phyloP scores from a whole-genome alignment of 1,140 invertebrate genomes.

The Lordiphosa mommai region DNA sequence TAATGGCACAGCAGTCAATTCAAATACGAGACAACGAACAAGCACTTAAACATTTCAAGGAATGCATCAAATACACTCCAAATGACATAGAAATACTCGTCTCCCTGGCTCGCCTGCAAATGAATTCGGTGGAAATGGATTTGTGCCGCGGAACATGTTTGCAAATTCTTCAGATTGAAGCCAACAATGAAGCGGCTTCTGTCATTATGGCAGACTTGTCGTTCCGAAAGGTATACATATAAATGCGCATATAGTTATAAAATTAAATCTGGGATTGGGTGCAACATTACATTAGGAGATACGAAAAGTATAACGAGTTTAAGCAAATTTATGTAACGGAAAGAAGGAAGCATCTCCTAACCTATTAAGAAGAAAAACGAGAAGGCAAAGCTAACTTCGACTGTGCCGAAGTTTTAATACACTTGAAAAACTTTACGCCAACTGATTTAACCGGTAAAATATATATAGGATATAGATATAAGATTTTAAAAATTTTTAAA shows the following conservation, averaged over 20 bases:
- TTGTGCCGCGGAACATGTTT: slow-evolving; percentile 93
- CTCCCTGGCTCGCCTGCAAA: slow-evolving; percentile 91
- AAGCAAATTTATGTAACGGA: no score
- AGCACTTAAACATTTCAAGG: slow-evolving; percentile 90
- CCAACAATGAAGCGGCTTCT: slow-evolving; percentile 92
- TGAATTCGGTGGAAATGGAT: slow-evolving; percentile 90
- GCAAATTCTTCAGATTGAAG: slow-evolving; percentile 89
- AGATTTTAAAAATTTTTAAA: no score
- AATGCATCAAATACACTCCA: slow-evolving; percentile 90
- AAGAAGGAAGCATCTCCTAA: no score
- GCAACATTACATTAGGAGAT: no score
- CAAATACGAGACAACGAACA: slow-evolving; percentile 81
- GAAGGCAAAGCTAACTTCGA: no score
- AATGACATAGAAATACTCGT: slow-evolving; percentile 88
- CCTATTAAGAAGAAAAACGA: no score
- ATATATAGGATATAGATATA: no score
- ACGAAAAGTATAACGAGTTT: background rate
- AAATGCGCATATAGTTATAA: background rate
- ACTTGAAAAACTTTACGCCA: no score
- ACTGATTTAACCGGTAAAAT: no score
- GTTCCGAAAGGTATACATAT: slow-evolving; percentile 86
- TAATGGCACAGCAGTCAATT: slow-evolving; percentile 79
- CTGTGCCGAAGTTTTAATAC: no score
- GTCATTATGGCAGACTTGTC: slow-evolving; percentile 98
- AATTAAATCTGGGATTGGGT: background rate